Evolutionary conservation across 2,888 invertebrate genomes (phyloP).

Genomic region (Eristalis intricaria): DNA sequence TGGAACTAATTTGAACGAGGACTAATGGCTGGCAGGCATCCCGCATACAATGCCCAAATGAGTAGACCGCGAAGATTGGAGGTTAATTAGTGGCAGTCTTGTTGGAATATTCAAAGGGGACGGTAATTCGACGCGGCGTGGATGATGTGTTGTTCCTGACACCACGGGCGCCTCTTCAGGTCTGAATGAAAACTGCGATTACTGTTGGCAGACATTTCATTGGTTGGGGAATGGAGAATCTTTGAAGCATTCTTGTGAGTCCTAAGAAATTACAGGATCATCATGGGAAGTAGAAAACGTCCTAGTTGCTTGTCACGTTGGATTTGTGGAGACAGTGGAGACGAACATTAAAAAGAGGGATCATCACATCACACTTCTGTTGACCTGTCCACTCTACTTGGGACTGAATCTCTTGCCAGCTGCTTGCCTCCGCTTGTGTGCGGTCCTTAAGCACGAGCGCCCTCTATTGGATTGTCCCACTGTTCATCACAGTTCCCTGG

Average conservation of each 20-base stretch:
- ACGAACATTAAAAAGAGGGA: too few species aligned
- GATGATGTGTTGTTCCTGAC: background rate
- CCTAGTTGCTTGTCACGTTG: too few species aligned
- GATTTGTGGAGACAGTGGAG: too few species aligned
- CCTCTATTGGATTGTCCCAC: too few species aligned
- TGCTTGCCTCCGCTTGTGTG: too few species aligned
- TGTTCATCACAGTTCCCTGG: too few species aligned
- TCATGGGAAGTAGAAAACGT: background rate
- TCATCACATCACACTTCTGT: too few species aligned
- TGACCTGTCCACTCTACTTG: too few species aligned
- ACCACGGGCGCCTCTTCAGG: background rate
- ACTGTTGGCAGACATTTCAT: background rate
- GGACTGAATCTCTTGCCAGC: too few species aligned
- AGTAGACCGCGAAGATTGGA: background rate
- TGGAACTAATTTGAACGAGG: background rate
- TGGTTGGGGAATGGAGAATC: background rate
- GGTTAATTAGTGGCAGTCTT: background rate
- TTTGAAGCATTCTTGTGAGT: background rate
- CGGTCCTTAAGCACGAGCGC: too few species aligned
- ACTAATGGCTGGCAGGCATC: background rate
- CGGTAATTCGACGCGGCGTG: background rate
- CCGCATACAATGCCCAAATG: conserved; percentile 1
- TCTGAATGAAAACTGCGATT: background rate
- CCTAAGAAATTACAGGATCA: background rate
- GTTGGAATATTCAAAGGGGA: background rate